Percentiles rank a stretch among this genome's conserved stretches.
Conservation (phyloP, 2,113 vertebrate species). For the Ciconia stormi region DNA sequence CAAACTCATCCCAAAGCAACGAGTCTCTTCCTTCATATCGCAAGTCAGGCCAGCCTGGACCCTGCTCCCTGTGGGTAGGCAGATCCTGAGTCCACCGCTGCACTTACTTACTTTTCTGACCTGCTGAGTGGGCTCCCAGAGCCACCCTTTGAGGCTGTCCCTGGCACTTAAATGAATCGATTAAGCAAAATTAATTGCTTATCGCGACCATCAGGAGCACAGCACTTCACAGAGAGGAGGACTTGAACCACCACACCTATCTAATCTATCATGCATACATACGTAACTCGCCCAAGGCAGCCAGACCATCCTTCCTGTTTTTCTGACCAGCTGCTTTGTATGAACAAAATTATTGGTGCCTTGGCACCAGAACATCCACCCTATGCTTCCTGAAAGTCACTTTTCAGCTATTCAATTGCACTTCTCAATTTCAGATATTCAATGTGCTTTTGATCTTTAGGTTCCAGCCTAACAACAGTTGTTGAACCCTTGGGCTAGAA, state of each 20-base stretch:
- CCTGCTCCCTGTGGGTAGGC: neutral
- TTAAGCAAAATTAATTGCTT: neutral
- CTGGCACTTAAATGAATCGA: neutral
- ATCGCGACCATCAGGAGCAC: rapidly evolving
- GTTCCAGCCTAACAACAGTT: neutral
- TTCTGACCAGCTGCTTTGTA: neutral
- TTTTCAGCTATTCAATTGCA: neutral
- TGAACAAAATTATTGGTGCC: neutral
- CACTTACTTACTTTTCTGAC: neutral
- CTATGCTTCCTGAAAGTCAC: neutral
- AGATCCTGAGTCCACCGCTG: rapidly evolving
- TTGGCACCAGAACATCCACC: neutral
- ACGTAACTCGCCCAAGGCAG: neutral
- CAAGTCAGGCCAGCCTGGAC: neutral
- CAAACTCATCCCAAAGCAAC: neutral
- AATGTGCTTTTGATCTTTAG: neutral
- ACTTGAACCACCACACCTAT: neutral
- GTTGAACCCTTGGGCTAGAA: neutral
- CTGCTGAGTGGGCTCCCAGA: neutral
- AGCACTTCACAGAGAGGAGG: neutral
- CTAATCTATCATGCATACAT: neutral
- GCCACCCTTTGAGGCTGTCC: neutral
- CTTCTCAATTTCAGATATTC: neutral
- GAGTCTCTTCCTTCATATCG: rapidly evolving
- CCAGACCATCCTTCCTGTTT: neutral